Percentiles rank a stretch among this genome's conserved stretches.
Evolutionary conservation across 2,113 vertebrate genomes (phyloP).

Genomic region (Carlito syrichta): DNA sequence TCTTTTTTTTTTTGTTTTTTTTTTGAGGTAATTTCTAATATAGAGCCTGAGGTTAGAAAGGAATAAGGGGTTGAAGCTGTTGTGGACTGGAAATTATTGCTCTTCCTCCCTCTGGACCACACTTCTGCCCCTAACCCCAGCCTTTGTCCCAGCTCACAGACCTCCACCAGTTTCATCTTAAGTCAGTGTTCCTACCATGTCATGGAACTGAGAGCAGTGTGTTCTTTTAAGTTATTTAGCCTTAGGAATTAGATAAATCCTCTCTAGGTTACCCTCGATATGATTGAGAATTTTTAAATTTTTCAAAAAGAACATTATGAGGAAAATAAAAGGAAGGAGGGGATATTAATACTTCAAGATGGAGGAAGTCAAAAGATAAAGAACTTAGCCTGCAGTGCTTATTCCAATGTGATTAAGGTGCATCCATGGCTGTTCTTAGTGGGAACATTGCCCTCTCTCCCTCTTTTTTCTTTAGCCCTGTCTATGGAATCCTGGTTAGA

Average conservation of each 20-base stretch:
- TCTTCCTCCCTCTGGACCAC: neutral
- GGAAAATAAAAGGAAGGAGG: neutral
- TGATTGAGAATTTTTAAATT: slow-evolving; percentile 7
- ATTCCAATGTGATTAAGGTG: neutral
- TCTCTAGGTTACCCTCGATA: slow-evolving; percentile 8
- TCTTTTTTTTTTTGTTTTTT: neutral
- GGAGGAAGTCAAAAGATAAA: neutral
- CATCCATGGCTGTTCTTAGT: neutral
- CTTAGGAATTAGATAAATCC: slow-evolving; percentile 26
- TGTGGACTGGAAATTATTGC: neutral
- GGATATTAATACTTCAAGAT: neutral
- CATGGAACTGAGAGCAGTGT: neutral
- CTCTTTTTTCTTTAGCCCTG: neutral
- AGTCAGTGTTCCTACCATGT: neutral
- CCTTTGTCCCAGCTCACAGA: neutral
- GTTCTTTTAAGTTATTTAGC: slow-evolving; percentile 19
- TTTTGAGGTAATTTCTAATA: neutral
- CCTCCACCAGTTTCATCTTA: neutral
- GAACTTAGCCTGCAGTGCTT: neutral
- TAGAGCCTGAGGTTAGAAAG: neutral
- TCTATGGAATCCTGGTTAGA: neutral
- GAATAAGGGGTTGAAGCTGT: neutral
- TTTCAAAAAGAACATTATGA: neutral
- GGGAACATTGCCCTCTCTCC: neutral
- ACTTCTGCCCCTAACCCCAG: neutral